phyloP scores from a whole-genome alignment of 2,797 vertebrate genomes.

The Mastacembelus armatus region DNA sequence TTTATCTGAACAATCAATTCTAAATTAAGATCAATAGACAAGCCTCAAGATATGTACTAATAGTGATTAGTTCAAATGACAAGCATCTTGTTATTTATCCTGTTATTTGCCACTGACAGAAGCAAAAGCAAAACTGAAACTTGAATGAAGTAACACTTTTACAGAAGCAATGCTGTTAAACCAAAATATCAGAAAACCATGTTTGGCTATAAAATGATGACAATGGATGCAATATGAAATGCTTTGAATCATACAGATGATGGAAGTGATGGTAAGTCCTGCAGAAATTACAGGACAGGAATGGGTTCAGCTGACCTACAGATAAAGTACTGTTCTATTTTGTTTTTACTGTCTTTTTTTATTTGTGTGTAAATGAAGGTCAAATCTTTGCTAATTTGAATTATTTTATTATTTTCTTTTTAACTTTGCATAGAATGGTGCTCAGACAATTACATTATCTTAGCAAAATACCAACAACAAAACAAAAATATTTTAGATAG shows the following conservation, averaged over 20 bases:
- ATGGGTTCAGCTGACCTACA: constrained; percentile 38
- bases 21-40: constrained; percentile 5
- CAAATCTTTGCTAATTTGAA: constrained; percentile 34
- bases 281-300: constrained; percentile 5
- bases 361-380: constrained; percentile 45
- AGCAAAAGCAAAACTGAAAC: constrained; percentile 9
- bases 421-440: constrained; percentile 24
- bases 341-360: constrained; percentile 49
- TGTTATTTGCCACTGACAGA: constrained; percentile 18
- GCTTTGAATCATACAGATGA: constrained; percentile 29
- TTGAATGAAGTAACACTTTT: constrained; percentile 4
- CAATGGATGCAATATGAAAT: constrained; percentile 26
- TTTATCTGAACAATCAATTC: constrained; percentile 40
- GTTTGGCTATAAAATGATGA: constrained; percentile 22
- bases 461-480: constrained; percentile 18
- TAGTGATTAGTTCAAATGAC: constrained; percentile 5
- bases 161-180: not conserved
- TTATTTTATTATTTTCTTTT: constrained; percentile 19
- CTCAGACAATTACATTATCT: constrained; percentile 16
- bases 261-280: constrained; percentile 22
- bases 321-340: constrained; percentile 48
- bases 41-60: not conserved
- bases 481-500: constrained; percentile 28
- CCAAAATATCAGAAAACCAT: constrained; percentile 11
- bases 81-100: constrained; percentile 19